Conservation (phyloP, 2,888 invertebrate genomes). For the Fragum sueziense region DNA sequence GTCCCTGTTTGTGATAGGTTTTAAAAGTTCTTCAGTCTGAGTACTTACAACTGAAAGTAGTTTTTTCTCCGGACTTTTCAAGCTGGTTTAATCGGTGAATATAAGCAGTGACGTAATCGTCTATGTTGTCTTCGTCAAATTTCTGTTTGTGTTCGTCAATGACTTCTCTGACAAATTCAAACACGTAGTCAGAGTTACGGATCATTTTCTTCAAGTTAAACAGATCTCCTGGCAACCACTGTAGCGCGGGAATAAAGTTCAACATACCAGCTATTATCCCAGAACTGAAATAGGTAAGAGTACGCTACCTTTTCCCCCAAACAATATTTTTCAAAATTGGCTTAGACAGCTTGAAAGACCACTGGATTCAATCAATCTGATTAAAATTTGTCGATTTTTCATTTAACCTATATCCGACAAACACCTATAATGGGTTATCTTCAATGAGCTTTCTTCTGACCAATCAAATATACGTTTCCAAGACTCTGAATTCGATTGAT, state of each 20-base stretch:
- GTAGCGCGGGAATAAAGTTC: background rate
- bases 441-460: too few relatives aligned
- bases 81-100: background rate
- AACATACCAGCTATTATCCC: background rate
- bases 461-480: too few relatives aligned
- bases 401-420: too few relatives aligned
- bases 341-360: too few relatives aligned
- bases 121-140: conserved; percentile 12
- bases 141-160: conserved; percentile 15
- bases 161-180: background rate
- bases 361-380: too few relatives aligned
- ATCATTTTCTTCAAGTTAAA: conserved; percentile 10
- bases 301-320: too few relatives aligned
- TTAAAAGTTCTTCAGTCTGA: too few relatives aligned
- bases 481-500: too few relatives aligned
- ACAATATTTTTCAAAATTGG: too few relatives aligned
- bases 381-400: too few relatives aligned
- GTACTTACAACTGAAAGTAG: conserved; percentile 4
- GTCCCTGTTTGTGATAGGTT: too few relatives aligned
- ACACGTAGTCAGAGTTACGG: conserved; percentile 6
- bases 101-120: conserved; percentile 20
- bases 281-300: background rate
- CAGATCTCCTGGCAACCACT: conserved; percentile 15
- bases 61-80: background rate
- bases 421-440: too few relatives aligned